A percentile compares a stretch with the other conserved stretches of the same genome.
phyloP scores from a whole-genome alignment of 2,888 invertebrate genomes.

The Plagiodera versicolora region DNA sequence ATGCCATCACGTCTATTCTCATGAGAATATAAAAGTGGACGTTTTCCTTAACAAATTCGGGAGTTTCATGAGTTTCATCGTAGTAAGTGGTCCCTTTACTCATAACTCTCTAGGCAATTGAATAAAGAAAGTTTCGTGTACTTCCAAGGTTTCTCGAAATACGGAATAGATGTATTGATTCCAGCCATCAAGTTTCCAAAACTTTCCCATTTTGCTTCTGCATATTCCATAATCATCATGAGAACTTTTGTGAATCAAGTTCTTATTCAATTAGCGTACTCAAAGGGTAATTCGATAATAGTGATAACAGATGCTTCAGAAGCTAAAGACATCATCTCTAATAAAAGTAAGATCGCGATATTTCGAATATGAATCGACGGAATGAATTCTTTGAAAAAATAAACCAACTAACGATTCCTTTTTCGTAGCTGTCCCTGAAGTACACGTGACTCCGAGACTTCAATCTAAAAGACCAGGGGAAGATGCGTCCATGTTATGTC shows the following conservation, averaged over 20 bases:
- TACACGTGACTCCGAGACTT: constrained; percentile 70
- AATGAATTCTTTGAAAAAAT: too few relatives aligned
- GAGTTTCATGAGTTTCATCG: neutral
- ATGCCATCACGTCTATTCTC: too few relatives aligned
- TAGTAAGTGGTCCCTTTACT: neutral
- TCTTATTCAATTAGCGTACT: neutral
- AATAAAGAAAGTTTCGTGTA: neutral
- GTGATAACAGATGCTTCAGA: neutral
- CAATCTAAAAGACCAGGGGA: constrained; percentile 69
- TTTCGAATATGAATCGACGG: too few relatives aligned
- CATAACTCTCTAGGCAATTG: neutral
- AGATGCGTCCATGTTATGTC: constrained; percentile 70
- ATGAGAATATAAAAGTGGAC: too few relatives aligned
- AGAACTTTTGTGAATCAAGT: neutral
- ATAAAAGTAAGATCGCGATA: too few relatives aligned
- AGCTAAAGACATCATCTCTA: neutral
- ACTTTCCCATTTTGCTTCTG: neutral
- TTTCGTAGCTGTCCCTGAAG: constrained; percentile 67
- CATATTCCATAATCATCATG: neutral
- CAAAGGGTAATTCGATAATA: neutral
- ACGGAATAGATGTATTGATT: neutral
- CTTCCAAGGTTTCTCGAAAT: neutral
- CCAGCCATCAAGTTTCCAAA: neutral
- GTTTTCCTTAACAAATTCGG: too few relatives aligned
- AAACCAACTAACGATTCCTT: too few relatives aligned